Conservation (phyloP, 2,888 invertebrate species). For the Boloria selene region DNA sequence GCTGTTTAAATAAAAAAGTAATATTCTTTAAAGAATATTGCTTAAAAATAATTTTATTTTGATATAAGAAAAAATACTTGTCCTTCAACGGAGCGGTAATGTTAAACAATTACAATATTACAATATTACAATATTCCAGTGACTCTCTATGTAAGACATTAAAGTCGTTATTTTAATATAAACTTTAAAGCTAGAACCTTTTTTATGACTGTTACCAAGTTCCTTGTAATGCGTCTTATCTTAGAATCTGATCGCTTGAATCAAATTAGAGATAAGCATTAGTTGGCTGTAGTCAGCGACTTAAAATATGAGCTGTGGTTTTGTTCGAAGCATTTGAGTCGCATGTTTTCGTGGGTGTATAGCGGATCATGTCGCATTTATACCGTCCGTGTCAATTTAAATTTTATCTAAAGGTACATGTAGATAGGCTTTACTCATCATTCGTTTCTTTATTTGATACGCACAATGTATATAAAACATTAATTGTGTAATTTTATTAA, state of each 20-base stretch:
- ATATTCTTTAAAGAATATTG: neutral
- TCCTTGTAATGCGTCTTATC: conserved; percentile 21
- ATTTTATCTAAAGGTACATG: conserved; percentile 28
- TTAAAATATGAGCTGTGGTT: conserved; percentile 22
- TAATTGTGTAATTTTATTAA: neutral
- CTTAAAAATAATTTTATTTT: neutral
- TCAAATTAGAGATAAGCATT: conserved; percentile 19
- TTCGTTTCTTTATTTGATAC: neutral
- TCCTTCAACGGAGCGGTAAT: too few species aligned
- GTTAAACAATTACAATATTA: too few species aligned
- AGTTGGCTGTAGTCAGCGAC: conserved; percentile 3
- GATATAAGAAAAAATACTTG: neutral
- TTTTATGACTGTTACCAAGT: conserved; percentile 10
- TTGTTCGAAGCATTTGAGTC: conserved; percentile 20
- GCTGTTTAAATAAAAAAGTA: conserved; percentile 5
- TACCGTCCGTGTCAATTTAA: conserved; percentile 27
- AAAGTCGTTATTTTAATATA: conserved; percentile 11
- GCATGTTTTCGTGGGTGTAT: conserved; percentile 33
- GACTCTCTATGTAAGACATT: neutral
- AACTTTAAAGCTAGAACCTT: conserved; percentile 7
- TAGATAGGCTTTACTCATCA: conserved; percentile 9
- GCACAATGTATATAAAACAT: neutral
- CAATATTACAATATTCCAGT: too few species aligned
- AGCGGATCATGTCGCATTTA: conserved; percentile 35
- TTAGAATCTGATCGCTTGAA: conserved; percentile 12